phyloP scores from a whole-genome alignment of 2,797 vertebrate genomes.

The Anniella stebbinsi region DNA sequence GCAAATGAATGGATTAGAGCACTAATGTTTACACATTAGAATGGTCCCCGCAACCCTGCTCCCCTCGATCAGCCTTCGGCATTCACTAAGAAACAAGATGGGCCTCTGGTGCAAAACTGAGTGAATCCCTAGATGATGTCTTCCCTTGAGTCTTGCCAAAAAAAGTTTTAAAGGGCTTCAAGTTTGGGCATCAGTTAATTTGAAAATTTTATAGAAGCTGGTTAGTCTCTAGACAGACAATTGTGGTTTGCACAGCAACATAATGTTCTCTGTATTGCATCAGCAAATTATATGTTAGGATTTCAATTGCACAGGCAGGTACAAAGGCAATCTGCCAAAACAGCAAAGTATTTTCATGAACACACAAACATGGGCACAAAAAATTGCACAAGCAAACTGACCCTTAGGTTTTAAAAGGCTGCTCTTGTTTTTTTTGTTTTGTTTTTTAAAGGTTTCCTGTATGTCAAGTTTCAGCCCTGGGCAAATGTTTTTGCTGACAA shows the following conservation, averaged over 20 bases:
- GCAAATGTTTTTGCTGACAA: constrained; percentile 67
- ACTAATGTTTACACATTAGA: background rate
- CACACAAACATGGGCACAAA: background rate
- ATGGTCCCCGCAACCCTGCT: background rate
- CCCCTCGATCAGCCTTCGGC: background rate
- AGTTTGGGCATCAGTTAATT: background rate
- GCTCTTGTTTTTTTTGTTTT: too few relatives aligned
- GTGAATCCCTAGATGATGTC: background rate
- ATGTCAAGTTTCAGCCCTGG: constrained; percentile 61
- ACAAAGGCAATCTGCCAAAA: background rate
- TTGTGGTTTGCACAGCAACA: background rate
- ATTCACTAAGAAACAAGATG: background rate
- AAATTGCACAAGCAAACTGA: constrained; percentile 32
- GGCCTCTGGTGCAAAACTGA: background rate
- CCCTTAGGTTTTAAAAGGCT: constrained; percentile 25
- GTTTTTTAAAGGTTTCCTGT: too few relatives aligned
- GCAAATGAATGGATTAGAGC: background rate
- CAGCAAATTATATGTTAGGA: background rate
- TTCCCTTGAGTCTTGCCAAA: background rate
- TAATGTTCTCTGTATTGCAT: background rate
- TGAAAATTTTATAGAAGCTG: background rate
- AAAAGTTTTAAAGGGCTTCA: constrained; percentile 13
- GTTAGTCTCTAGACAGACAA: constrained; percentile 37
- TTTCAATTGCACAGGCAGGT: background rate
- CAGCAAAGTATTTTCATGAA: background rate